A percentile compares a stretch with the other conserved stretches of the same genome.
Conservation (phyloP, 2,888 invertebrate species). For the Panopea generosa region DNA sequence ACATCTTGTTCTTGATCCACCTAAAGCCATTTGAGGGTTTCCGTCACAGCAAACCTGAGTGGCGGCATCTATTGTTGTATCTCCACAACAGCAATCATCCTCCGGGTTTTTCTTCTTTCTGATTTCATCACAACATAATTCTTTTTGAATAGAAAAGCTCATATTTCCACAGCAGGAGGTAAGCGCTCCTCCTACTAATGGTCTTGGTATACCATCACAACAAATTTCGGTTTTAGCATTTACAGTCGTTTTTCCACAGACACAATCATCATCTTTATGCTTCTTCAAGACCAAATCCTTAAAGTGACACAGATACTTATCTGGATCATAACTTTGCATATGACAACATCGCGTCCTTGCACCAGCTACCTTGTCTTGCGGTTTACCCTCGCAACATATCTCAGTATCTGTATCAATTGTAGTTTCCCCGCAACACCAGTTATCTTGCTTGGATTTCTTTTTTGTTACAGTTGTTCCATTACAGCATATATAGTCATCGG, state of each 20-base stretch:
- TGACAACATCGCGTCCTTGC: conserved; percentile 47
- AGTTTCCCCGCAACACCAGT: conserved; percentile 45
- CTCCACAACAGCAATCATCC: conserved; percentile 54
- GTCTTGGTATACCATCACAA: conserved; percentile 33
- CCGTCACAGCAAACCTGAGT: conserved; percentile 47
- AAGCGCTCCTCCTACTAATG: conserved; percentile 25
- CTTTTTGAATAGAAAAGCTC: conserved; percentile 24
- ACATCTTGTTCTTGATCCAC: conserved; percentile 35
- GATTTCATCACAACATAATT: conserved; percentile 50
- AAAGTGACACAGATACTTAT: conserved; percentile 30
- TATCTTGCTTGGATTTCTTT: conserved; percentile 31
- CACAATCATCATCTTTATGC: conserved; percentile 49
- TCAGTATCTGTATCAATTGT: conserved; percentile 36
- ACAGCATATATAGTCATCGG: conserved; percentile 31
- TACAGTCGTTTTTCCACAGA: conserved; percentile 41
- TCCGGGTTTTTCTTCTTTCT: conserved; percentile 32
- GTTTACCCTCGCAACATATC: conserved; percentile 47
- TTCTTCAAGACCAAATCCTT: conserved; percentile 27
- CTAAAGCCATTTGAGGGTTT: conserved; percentile 35
- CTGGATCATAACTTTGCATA: conserved; percentile 34
- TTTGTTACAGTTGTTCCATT: conserved; percentile 30
- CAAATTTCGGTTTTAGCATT: conserved; percentile 56
- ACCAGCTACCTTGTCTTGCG: conserved; percentile 34
- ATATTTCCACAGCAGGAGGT: conserved; percentile 47
- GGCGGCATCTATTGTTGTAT: conserved; percentile 37